A percentile compares a stretch with the other conserved stretches of the same genome.
Conservation (phyloP, 2,888 invertebrate genomes). For the Agrochola litura region DNA sequence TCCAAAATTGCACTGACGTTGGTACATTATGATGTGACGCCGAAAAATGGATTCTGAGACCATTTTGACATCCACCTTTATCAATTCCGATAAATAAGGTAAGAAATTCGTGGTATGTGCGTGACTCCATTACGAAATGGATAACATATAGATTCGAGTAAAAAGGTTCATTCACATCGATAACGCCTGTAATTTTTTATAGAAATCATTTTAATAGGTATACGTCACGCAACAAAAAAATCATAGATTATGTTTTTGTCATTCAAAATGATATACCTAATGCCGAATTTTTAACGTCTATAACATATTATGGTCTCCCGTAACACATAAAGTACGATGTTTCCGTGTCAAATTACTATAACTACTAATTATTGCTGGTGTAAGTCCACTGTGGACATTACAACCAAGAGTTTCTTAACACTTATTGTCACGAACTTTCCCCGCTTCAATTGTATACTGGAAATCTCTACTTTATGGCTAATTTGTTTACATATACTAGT, state of each 20-base stretch:
- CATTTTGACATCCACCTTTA: conserved; percentile 23
- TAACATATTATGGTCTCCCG: conserved; percentile 1
- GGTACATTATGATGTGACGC: conserved; percentile 31
- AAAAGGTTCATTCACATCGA: conserved; percentile 70
- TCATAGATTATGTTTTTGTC: neutral
- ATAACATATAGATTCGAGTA: conserved; percentile 55
- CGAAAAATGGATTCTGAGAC: conserved; percentile 6
- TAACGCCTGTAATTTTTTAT: conserved; percentile 59
- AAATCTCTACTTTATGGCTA: conserved; percentile 1
- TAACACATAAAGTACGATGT: conserved; percentile 25
- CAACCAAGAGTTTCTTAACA: conserved; percentile 37
- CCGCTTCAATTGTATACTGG: conserved; percentile 14
- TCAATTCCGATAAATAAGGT: conserved; percentile 37
- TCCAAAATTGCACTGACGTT: conserved; percentile 58
- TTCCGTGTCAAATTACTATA: conserved; percentile 39
- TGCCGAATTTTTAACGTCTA: conserved; percentile 4
- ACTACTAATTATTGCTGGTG: conserved; percentile 37
- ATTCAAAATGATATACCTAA: conserved; percentile 4
- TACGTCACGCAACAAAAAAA: conserved; percentile 37
- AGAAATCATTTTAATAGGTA: conserved; percentile 7
- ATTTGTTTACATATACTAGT: conserved; percentile 10
- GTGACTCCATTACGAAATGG: conserved; percentile 70
- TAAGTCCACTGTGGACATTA: conserved; percentile 44
- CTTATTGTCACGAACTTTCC: conserved; percentile 55
- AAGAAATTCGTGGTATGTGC: conserved; percentile 49